A percentile compares a stretch with the other conserved stretches of the same genome.
Conservation (phyloP, 2,797 vertebrate species). For the Acanthurus tractus region DNA sequence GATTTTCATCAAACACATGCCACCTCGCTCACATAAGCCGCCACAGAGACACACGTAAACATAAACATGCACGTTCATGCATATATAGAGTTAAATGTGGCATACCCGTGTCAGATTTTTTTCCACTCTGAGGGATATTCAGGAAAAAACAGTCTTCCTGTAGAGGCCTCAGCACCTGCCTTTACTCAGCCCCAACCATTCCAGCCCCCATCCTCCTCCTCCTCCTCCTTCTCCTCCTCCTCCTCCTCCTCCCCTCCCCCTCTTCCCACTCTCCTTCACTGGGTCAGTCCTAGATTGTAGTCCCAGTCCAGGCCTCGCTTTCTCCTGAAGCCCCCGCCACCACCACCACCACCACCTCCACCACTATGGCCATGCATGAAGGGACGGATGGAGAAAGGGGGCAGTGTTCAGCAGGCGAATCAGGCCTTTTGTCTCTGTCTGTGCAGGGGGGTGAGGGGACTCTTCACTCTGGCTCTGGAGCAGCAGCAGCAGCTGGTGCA, state of each 20-base stretch:
- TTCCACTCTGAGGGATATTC: slow-evolving; percentile 72
- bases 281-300: slow-evolving; percentile 77
- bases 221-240: slow-evolving; percentile 45
- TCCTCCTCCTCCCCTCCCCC: slow-evolving; percentile 47
- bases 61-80: slow-evolving; percentile 74
- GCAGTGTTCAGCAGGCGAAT: slow-evolving; percentile 86
- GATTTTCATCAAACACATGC: slow-evolving; percentile 41
- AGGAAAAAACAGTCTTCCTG: slow-evolving; percentile 74
- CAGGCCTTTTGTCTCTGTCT: slow-evolving; percentile 87
- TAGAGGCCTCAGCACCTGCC: slow-evolving; percentile 81
- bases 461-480: slow-evolving; percentile 79
- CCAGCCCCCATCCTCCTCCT: slow-evolving; percentile 58
- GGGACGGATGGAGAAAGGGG: slow-evolving; percentile 79
- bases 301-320: slow-evolving; percentile 77
- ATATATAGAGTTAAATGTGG: slow-evolving; percentile 76
- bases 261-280: slow-evolving; percentile 73
- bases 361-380: slow-evolving; percentile 69
- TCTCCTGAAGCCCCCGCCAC: slow-evolving; percentile 66
- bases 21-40: slow-evolving; percentile 33
- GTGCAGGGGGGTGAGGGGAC: slow-evolving; percentile 79
- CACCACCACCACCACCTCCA: slow-evolving; percentile 41
- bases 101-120: slow-evolving; percentile 80
- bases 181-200: slow-evolving; percentile 65
- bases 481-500: slow-evolving; percentile 81
- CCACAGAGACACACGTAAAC: slow-evolving; percentile 58